These are phyloP conservation scores for Lampropteryx suffumata DNA, from an alignment of 2,888 invertebrate genomes.

Conservation along the genomic window DNA sequence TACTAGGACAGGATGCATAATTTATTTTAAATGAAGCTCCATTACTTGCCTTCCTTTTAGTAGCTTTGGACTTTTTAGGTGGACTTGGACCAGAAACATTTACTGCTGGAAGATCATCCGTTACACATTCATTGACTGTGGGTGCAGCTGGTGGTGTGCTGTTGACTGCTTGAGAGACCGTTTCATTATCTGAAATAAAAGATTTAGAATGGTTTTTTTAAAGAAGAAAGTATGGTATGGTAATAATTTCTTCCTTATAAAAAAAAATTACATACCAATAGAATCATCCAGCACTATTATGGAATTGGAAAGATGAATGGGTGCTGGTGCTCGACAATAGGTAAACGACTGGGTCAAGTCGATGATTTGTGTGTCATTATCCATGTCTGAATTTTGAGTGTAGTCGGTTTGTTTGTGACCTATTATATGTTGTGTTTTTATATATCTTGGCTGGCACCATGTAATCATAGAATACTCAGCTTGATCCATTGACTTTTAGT, in stretches of 20 bases:
- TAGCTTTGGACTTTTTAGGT: neutral
- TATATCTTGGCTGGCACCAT: no score
- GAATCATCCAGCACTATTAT: conserved; percentile 21
- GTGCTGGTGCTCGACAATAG: conserved; percentile 2
- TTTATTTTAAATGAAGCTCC: no score
- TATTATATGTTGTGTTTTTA: neutral
- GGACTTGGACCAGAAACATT: neutral
- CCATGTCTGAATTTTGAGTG: conserved; percentile 4
- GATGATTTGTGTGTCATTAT: conserved; percentile 10
- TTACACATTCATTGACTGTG: conserved; percentile 3
- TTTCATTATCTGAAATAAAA: no score
- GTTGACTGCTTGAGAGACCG: neutral
- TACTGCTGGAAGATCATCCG: conserved; percentile 1
- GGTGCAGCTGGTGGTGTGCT: neutral
- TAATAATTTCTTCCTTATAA: no score
- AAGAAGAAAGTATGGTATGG: no score
- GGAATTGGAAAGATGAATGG: neutral
- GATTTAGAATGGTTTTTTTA: no score
- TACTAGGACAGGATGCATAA: no score
- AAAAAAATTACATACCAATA: conserved; percentile 1
- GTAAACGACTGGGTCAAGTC: conserved; percentile 13
- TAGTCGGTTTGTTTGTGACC: no score
- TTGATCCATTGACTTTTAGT: no score
- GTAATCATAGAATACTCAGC: no score
- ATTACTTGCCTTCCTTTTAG: conserved; percentile 17